Evolutionary conservation across 2,888 invertebrate genomes (phyloP).

Genomic region (Lithosia quadra): DNA sequence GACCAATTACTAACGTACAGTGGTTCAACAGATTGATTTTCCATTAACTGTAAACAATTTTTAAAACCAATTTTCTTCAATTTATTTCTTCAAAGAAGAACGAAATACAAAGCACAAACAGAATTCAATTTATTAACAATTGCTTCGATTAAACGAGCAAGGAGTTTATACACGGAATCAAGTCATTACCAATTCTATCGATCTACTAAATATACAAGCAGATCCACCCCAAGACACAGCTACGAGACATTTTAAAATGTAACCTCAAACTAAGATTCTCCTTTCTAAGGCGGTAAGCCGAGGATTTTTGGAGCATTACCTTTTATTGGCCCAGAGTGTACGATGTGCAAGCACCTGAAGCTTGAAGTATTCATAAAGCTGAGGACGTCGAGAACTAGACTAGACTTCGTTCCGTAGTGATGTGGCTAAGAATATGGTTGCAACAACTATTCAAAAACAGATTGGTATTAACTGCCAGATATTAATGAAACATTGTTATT

Average conservation of each 20-base stretch:
- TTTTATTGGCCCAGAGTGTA: slow-evolving; percentile 60
- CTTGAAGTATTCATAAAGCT: slow-evolving; percentile 76
- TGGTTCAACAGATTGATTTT: neutral
- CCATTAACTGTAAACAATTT: slow-evolving; percentile 6
- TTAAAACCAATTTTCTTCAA: slow-evolving; percentile 3
- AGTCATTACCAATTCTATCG: slow-evolving; percentile 51
- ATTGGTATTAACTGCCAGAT: neutral
- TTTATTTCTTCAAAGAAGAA: neutral
- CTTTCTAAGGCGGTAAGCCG: slow-evolving; percentile 42
- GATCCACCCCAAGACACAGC: slow-evolving; percentile 33
- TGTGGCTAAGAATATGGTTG: slow-evolving; percentile 31
- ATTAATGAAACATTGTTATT: neutral
- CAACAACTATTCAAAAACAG: neutral
- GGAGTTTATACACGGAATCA: slow-evolving; percentile 41
- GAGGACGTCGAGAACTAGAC: slow-evolving; percentile 69
- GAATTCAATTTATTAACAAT: slow-evolving; percentile 23
- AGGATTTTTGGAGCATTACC: slow-evolving; percentile 52
- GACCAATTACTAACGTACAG: neutral
- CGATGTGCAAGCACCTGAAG: slow-evolving; percentile 61
- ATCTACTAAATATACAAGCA: slow-evolving; percentile 40
- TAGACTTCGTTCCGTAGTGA: slow-evolving; percentile 61
- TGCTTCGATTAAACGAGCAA: slow-evolving; percentile 33
- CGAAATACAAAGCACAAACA: slow-evolving; percentile 15
- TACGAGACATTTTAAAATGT: slow-evolving; percentile 44
- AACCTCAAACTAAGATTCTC: slow-evolving; percentile 47